Conservation (phyloP, 2,888 invertebrate genomes). For the Danaus chrysippus region DNA sequence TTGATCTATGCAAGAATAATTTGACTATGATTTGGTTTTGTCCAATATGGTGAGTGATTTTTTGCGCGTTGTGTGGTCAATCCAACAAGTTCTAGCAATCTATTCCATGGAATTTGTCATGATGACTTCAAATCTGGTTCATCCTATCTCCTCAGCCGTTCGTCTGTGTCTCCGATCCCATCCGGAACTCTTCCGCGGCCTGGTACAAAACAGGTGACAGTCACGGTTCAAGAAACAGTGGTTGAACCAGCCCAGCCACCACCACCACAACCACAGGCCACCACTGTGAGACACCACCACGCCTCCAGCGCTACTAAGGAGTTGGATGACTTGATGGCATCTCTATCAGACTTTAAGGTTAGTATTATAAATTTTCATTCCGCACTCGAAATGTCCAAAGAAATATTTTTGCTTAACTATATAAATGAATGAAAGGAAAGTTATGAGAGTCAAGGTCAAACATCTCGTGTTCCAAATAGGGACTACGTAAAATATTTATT, state of each 20-base stretch:
- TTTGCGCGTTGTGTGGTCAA: neutral
- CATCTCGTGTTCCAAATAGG: too few species aligned
- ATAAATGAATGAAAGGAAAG: too few species aligned
- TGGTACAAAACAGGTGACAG: constrained; percentile 79
- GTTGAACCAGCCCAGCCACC: constrained; percentile 69
- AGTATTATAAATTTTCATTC: constrained; percentile 14
- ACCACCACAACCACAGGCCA: constrained; percentile 46
- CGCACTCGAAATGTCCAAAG: neutral
- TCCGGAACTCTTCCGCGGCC: constrained; percentile 66
- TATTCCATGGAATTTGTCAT: too few species aligned
- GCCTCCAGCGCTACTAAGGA: constrained; percentile 96
- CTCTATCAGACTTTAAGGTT: constrained; percentile 96
- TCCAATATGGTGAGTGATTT: neutral
- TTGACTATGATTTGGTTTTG: neutral
- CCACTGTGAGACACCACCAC: constrained; percentile 56
- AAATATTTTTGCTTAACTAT: too few species aligned
- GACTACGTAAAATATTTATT: too few species aligned
- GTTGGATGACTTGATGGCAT: constrained; percentile 97
- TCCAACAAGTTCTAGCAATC: neutral
- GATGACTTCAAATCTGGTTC: too few species aligned
- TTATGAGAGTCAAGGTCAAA: too few species aligned
- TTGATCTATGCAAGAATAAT: too few species aligned
- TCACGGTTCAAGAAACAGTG: constrained; percentile 75
- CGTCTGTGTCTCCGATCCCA: constrained; percentile 57
- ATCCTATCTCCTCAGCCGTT: constrained; percentile 44